A percentile compares a stretch with the other conserved stretches of the same genome.
Conservation (phyloP, 2,797 vertebrate genomes). For the Sebastolobus altivelis region DNA sequence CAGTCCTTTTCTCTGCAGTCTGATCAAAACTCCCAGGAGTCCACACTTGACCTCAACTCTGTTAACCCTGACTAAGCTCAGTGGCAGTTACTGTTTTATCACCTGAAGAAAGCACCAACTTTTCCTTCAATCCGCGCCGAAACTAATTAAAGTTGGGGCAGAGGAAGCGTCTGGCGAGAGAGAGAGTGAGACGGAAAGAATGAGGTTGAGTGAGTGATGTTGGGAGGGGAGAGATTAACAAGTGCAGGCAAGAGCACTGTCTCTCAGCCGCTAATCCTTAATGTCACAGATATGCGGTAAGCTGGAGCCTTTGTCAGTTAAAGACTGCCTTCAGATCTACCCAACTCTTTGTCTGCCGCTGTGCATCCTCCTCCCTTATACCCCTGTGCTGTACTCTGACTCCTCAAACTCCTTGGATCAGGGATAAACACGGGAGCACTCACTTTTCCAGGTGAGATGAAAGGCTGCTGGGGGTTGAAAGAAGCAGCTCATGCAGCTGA, state of each 20-base stretch:
- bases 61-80: conserved; percentile 75
- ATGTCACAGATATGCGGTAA: conserved; percentile 79
- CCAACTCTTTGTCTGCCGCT: conserved; percentile 65
- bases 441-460: conserved; percentile 71
- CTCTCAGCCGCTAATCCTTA: conserved; percentile 77
- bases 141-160: conserved; percentile 82
- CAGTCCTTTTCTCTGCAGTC: conserved; percentile 40
- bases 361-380: conserved; percentile 60
- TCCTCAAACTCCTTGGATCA: conserved; percentile 63
- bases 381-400: conserved; percentile 42
- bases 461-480: conserved; percentile 67
- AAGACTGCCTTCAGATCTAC: conserved; percentile 76
- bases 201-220: conserved; percentile 69
- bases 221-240: conserved; percentile 77
- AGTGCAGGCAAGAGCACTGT: conserved; percentile 72
- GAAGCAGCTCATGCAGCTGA: conserved; percentile 53
- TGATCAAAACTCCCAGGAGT: conserved; percentile 58
- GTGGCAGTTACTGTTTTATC: conserved; percentile 77
- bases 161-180: conserved; percentile 54
- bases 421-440: conserved; percentile 71
- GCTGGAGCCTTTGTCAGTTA: conserved; percentile 72
- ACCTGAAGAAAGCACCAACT: conserved; percentile 75
- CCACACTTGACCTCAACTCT: conserved; percentile 71
- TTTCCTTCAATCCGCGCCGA: conserved; percentile 70
- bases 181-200: conserved; percentile 42